Conservation (phyloP, 2,113 vertebrate species). For the Motacilla alba region DNA sequence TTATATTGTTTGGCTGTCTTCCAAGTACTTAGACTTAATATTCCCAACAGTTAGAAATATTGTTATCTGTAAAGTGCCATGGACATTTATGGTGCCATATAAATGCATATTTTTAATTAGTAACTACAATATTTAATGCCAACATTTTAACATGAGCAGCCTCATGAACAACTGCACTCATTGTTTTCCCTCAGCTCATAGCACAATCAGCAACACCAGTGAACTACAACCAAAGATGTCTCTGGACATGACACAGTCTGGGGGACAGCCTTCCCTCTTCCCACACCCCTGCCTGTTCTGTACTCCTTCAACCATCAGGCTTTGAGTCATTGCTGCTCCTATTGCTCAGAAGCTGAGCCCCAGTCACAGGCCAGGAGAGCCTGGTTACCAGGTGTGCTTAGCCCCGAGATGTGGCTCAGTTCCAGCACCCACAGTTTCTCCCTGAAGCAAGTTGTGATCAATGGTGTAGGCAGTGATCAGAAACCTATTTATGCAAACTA, state of each 20-base stretch:
- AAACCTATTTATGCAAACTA: background rate
- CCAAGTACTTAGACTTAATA: conserved; percentile 12
- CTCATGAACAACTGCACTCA: background rate
- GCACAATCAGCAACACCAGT: background rate
- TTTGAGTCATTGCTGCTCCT: background rate
- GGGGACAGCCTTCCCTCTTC: background rate
- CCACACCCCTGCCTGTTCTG: background rate
- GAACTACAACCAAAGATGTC: background rate
- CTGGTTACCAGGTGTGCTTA: background rate
- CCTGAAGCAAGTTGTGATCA: background rate
- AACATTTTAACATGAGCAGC: background rate
- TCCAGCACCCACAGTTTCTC: background rate
- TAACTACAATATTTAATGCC: background rate
- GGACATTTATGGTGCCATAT: conserved; percentile 10
- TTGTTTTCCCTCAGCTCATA: accelerated
- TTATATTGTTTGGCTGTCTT: background rate
- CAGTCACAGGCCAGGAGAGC: accelerated
- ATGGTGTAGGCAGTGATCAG: background rate
- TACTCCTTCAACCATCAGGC: background rate
- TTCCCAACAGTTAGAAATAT: conserved; percentile 21
- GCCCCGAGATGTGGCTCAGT: background rate
- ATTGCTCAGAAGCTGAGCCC: background rate
- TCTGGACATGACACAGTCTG: background rate
- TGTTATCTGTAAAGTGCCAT: conserved; percentile 7
- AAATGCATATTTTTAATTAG: conserved; percentile 30